phyloP scores from a whole-genome alignment of 2,888 invertebrate genomes.

The Agriopis leucophaearia region DNA sequence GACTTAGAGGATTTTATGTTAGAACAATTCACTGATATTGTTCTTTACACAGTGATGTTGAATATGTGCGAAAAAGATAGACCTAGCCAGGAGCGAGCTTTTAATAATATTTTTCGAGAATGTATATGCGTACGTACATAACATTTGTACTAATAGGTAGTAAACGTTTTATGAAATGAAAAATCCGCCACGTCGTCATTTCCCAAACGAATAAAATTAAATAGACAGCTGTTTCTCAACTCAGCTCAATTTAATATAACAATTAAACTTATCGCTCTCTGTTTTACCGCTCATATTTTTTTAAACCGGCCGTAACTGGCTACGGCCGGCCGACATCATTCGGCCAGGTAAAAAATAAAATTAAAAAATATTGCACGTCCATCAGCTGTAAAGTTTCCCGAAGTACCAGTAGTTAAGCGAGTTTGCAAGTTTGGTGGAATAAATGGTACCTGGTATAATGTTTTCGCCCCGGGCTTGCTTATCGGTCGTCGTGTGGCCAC shows the following conservation, averaged over 20 bases:
- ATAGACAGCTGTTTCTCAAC: constrained; percentile 37
- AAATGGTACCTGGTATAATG: constrained; percentile 13
- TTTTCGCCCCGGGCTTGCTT: constrained; percentile 50
- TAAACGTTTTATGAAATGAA: no score
- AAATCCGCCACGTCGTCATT: constrained; percentile 1
- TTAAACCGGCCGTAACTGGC: constrained; percentile 33
- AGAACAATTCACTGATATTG: no score
- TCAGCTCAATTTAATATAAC: constrained; percentile 43
- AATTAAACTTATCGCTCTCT: constrained; percentile 46
- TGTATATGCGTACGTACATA: no score
- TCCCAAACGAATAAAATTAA: constrained; percentile 33
- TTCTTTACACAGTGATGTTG: no score
- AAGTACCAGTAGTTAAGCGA: constrained; percentile 48
- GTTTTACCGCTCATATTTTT: constrained; percentile 43
- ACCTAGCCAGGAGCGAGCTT: no score
- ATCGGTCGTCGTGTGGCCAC: constrained; percentile 52
- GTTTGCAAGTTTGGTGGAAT: constrained; percentile 37
- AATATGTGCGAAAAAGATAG: no score
- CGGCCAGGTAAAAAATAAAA: constrained; percentile 43
- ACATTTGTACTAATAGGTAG: no score
- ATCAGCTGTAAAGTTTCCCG: constrained; percentile 43
- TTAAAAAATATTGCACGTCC: constrained; percentile 46
- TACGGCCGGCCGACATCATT: constrained; percentile 30
- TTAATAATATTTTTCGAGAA: no score
- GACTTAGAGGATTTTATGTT: no score